Evolutionary conservation across 2,113 vertebrate species (phyloP).

Genomic region (Opisthocomus hoazin): DNA sequence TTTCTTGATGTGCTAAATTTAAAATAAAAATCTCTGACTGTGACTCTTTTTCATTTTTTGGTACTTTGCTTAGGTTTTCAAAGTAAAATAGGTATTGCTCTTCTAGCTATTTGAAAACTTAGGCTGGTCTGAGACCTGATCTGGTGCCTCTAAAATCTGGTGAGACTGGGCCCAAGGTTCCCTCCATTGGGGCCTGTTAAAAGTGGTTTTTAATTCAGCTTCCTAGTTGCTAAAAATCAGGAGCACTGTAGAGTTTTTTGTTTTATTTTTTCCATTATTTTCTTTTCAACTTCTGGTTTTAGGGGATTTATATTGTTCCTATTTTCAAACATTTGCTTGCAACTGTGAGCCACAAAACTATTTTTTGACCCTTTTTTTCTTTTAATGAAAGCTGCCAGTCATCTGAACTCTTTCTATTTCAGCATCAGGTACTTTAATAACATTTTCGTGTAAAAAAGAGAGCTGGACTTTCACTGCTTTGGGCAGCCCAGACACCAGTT

Average conservation of each 20-base stretch:
- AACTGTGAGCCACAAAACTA: not conserved
- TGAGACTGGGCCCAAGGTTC: not conserved
- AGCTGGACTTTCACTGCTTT: not conserved
- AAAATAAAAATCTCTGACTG: slow-evolving; percentile 24
- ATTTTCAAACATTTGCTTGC: not conserved
- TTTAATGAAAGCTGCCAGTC: slow-evolving; percentile 5
- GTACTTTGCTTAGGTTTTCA: slow-evolving; percentile 7
- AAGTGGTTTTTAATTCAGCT: not conserved
- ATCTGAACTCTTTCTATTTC: not conserved
- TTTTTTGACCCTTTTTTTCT: not conserved
- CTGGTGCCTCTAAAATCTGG: not conserved
- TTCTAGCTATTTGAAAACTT: not conserved
- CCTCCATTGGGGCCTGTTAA: not conserved
- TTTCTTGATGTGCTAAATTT: slow-evolving; percentile 33
- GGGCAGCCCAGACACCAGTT: not conserved
- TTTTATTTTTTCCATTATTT: not conserved
- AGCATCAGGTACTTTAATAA: not conserved
- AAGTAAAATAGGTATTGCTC: not conserved
- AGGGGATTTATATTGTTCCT: not conserved
- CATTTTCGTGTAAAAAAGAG: not conserved
- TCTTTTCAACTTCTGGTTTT: not conserved
- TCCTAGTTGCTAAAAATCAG: not conserved
- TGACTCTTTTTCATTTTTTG: not conserved
- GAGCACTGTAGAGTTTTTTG: not conserved
- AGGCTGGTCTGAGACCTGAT: not conserved